Evolutionary conservation across 2,888 invertebrate species (phyloP).

Genomic region (Hemistola chrysoprasaria): DNA sequence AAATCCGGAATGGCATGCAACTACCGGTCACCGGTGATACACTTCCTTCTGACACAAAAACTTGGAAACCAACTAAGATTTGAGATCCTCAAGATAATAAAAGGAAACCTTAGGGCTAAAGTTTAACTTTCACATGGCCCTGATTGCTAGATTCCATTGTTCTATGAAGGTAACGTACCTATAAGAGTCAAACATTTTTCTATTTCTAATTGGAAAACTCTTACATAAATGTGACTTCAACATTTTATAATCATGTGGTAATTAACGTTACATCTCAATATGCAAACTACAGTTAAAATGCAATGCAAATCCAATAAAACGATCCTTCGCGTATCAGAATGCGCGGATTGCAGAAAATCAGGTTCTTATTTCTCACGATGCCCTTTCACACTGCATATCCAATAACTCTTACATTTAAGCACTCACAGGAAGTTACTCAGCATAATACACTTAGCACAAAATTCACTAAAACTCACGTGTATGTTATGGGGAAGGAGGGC

Average conservation of each 20-base stretch:
- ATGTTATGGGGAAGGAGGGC: conserved; percentile 73
- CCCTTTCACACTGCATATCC: conserved; percentile 31
- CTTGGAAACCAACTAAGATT: not conserved
- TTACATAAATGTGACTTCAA: conserved; percentile 11
- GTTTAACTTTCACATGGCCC: conserved; percentile 2
- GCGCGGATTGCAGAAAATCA: conserved; percentile 67
- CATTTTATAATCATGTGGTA: conserved; percentile 16
- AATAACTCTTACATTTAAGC: conserved; percentile 15
- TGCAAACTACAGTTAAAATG: conserved; percentile 5
- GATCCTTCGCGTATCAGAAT: conserved; percentile 55
- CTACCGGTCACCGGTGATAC: conserved; percentile 11
- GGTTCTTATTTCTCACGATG: conserved; percentile 68
- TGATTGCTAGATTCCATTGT: conserved; percentile 1
- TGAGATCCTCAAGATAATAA: not conserved
- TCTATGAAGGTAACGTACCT: not conserved
- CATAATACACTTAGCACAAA: conserved; percentile 10
- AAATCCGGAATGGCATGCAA: conserved; percentile 18
- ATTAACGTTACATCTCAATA: conserved; percentile 12
- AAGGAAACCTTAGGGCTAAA: conserved; percentile 1
- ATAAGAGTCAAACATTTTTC: no score
- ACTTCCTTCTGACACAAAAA: conserved; percentile 15
- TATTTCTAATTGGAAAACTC: not conserved
- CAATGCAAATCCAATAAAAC: conserved; percentile 37
- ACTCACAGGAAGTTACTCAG: conserved; percentile 12
- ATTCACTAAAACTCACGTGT: conserved; percentile 56